Evolutionary conservation across 2,113 vertebrate genomes (phyloP).

Genomic region (Silurus glanis): DNA sequence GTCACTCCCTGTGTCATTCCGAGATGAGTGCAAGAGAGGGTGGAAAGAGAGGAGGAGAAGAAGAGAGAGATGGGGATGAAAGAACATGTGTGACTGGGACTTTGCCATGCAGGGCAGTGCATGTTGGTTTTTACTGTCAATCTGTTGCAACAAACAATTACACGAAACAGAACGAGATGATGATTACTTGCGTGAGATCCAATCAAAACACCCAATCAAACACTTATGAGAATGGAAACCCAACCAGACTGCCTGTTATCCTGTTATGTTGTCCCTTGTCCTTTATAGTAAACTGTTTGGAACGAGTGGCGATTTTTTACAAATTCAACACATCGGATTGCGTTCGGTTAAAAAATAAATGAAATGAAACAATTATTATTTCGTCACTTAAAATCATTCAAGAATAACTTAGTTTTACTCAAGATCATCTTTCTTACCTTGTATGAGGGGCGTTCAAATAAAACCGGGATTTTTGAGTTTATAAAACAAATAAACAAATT

Average conservation of each 20-base stretch:
- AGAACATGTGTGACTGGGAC: constrained; percentile 10
- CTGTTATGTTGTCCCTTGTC: not conserved
- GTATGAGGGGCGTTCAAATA: too few species aligned
- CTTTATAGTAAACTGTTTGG: not conserved
- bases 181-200: not conserved
- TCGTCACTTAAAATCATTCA: too few species aligned
- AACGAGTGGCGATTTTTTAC: not conserved
- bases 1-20: constrained; percentile 40
- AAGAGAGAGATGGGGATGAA: not conserved
- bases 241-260: not conserved
- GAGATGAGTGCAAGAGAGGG: constrained; percentile 21
- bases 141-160: not conserved
- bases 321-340: not conserved
- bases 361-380: not conserved
- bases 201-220: constrained; percentile 1
- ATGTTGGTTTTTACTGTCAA: constrained; percentile 1
- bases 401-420: not conserved
- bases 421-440: too few species aligned
- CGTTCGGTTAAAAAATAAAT: not conserved
- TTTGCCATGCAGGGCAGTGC: not conserved
- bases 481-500: too few species aligned
- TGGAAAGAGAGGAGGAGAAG: not conserved
- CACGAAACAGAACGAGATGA: not conserved
- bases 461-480: too few species aligned
- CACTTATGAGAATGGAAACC: not conserved